Percentiles rank a stretch among this genome's conserved stretches.
These are phyloP conservation scores for Apogon talboti DNA, from an alignment of 2,797 vertebrate species.

Conservation along the genomic window DNA sequence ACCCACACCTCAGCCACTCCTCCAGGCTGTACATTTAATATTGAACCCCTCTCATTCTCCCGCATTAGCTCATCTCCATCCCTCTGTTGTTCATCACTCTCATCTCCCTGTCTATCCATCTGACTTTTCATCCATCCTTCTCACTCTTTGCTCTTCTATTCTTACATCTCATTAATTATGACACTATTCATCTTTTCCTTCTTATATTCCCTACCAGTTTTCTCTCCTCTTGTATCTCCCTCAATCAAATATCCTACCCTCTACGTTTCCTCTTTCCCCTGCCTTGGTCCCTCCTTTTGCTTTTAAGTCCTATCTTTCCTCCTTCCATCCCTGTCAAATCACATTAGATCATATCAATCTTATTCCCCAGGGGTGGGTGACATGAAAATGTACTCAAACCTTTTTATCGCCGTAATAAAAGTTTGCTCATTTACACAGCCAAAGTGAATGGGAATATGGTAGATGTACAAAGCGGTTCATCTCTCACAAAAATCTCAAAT, in stretches of 20 bases:
- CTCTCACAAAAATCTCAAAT: neutral
- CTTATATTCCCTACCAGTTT: neutral
- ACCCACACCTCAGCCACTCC: neutral
- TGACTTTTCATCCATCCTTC: neutral
- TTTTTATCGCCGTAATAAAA: conserved; percentile 6
- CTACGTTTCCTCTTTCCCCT: conserved; percentile 27
- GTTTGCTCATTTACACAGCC: neutral
- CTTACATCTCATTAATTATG: neutral
- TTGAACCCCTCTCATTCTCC: neutral
- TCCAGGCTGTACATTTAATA: too few species aligned
- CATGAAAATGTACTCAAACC: conserved; percentile 17
- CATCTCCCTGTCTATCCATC: neutral
- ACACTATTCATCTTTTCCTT: neutral
- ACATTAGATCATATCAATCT: conserved; percentile 69
- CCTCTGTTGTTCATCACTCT: neutral
- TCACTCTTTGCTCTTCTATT: neutral
- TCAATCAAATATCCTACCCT: conserved; percentile 18
- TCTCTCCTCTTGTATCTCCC: neutral
- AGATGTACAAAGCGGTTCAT: too few species aligned
- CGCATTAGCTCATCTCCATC: neutral
- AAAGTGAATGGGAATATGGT: neutral
- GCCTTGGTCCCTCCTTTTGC: conserved; percentile 45
- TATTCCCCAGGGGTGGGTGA: conserved; percentile 14
- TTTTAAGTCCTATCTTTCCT: conserved; percentile 34
- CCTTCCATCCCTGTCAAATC: conserved; percentile 28